These are phyloP conservation scores for Scytalopus superciliaris DNA, from an alignment of 2,113 vertebrate genomes.

Conservation along the genomic window DNA sequence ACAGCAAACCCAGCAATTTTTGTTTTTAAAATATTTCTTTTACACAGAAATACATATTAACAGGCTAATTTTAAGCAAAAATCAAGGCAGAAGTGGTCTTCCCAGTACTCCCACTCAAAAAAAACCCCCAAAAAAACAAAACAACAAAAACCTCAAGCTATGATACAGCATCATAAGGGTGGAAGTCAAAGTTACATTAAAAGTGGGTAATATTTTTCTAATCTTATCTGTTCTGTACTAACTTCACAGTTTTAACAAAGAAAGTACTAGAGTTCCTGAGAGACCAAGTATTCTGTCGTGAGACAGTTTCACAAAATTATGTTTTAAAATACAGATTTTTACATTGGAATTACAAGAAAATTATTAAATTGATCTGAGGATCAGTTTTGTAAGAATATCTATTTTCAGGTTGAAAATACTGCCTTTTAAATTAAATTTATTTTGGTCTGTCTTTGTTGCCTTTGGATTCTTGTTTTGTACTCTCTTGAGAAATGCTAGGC, in stretches of 20 bases:
- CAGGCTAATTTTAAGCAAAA: not conserved
- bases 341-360: not conserved
- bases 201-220: not conserved
- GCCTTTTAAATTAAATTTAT: constrained; percentile 23
- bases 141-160: not conserved
- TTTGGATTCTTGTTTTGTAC: not conserved
- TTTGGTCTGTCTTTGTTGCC: not conserved
- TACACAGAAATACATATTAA: not conserved
- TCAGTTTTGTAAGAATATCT: not conserved
- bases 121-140: not conserved
- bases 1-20: rapidly evolving
- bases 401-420: constrained; percentile 17
- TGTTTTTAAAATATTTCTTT: not conserved
- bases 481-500: constrained; percentile 4
- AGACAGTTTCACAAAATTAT: not conserved
- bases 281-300: not conserved
- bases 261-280: not conserved
- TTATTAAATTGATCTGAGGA: not conserved
- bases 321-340: constrained; percentile 10
- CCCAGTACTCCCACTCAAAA: not conserved
- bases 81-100: not conserved
- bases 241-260: constrained; percentile 7
- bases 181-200: not conserved
- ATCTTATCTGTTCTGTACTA: not conserved
- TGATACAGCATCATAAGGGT: not conserved